Percentiles rank a stretch among this genome's conserved stretches.
These are phyloP conservation scores for Apeltes quadracus DNA, from an alignment of 2,113 vertebrate species.

Conservation along the genomic window DNA sequence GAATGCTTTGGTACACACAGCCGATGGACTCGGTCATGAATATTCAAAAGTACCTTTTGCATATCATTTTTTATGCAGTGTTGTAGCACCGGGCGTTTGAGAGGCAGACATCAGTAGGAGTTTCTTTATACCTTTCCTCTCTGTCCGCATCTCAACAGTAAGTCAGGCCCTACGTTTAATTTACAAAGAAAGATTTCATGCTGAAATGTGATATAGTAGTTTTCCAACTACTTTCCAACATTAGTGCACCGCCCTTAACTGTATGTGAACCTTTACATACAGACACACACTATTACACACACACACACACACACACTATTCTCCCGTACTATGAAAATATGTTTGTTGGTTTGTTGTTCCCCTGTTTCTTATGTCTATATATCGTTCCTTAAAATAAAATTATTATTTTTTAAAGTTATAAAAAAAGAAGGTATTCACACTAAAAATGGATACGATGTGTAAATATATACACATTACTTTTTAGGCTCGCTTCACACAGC, in stretches of 20 bases:
- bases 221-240: neutral
- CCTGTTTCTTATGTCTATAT: too few relatives aligned
- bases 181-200: conserved; percentile 8
- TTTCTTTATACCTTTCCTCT: conserved; percentile 13
- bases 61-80: conserved; percentile 77
- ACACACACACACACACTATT: too few relatives aligned
- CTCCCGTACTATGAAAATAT: too few relatives aligned
- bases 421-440: neutral
- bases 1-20: conserved; percentile 98
- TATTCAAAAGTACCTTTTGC: conserved; percentile 98
- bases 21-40: conserved; percentile 98
- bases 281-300: too few relatives aligned
- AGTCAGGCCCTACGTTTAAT: conserved; percentile 14
- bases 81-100: conserved; percentile 49
- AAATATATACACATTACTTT: neutral
- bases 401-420: too few relatives aligned
- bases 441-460: neutral
- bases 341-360: too few relatives aligned
- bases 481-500: neutral
- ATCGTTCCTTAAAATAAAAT: too few relatives aligned
- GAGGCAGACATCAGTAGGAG: conserved; percentile 36
- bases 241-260: neutral
- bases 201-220: conserved; percentile 10
- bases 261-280: too few relatives aligned
- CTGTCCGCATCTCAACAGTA: conserved; percentile 25